Conservation (phyloP, 2,888 invertebrate genomes). For the Drosophila meridiana region DNA sequence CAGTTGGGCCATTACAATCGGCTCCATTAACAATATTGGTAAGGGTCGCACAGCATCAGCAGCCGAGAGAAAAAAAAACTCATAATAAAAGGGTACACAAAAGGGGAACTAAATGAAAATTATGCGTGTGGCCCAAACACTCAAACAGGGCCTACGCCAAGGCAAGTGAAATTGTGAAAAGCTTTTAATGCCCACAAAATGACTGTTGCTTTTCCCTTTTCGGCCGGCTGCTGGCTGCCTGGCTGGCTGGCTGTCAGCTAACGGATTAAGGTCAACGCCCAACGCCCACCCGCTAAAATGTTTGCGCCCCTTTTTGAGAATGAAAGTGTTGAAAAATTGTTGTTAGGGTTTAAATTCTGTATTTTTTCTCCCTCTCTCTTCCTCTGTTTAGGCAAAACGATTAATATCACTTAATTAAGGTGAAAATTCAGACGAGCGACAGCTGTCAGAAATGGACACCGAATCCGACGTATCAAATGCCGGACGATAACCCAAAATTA, state of each 20-base stretch:
- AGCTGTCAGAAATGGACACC: conserved; percentile 73
- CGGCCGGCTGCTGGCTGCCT: conserved; percentile 14
- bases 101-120: conserved; percentile 73
- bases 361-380: background rate
- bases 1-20: conserved; percentile 64
- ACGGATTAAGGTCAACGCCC: conserved; percentile 33
- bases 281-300: conserved; percentile 6
- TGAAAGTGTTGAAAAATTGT: conserved; percentile 35
- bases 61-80: background rate
- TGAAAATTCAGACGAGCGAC: conserved; percentile 73
- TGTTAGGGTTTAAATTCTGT: conserved; percentile 13
- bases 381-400: conserved; percentile 48
- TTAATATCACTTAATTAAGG: conserved; percentile 81
- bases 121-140: conserved; percentile 61
- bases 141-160: conserved; percentile 30
- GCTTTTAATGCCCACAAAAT: conserved; percentile 71
- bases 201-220: conserved; percentile 55
- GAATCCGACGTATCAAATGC: conserved; percentile 65
- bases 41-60: conserved; percentile 25
- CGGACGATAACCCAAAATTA: conserved; percentile 52
- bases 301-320: background rate
- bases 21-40: conserved; percentile 76
- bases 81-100: conserved; percentile 25
- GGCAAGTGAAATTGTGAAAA: conserved; percentile 60
- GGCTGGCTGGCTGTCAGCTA: conserved; percentile 7